Base-by-base conservation (phyloP, 2,888 invertebrate species). In the Acanthosepion lycidas region DNA sequence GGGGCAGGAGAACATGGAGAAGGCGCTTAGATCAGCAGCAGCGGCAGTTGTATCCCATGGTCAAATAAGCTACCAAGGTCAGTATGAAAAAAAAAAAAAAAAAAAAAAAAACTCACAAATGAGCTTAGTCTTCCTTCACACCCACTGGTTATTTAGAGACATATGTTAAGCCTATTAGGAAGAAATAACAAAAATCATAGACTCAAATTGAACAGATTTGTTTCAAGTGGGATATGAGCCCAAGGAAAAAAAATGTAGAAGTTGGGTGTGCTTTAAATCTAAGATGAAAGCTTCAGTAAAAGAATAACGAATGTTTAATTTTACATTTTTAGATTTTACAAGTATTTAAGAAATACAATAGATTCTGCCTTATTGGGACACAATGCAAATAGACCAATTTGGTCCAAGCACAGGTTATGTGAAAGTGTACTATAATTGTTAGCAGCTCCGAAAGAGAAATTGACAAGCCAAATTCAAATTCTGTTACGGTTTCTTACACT, bases 131-230 rank as follows among this genome's bases (percentile, higher is more conserved):
- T 78, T 78, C 78, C n/a, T 78, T 78, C 78, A n/a, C 78, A 78
- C 78, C 78, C 78, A 12, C n/a, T 78, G 78, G n/a, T 78, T 78
- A 78, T 78, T 78, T n/a, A 78, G n/a, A 78, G 78, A 78, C 78
- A 78, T 78, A 78, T 78, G 78, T 33, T 78, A 78, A 78, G 78
- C 78, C 78, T 78, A 78, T 78, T 78, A 78, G 78, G 78, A 78
- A 78, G 78, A n/a, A 78, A 78, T 78, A 78, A 78, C 78, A 78
- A 78, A 78, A 33, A 78, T 78, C 33, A n/a, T 15, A 78, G 12
- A 0, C n/a, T 78, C 78, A 78, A 78, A 78, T 78, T 78, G 33
- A 15, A 78, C n/a, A 78, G 78, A 78, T 78, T 33, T n/a, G 78
- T 78, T 78, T 78, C 78, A 78, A 33, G 78, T 78, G 4, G 78